These are phyloP conservation scores for Brienomyrus brachyistius DNA, from an alignment of 2,113 vertebrate genomes.

Conservation along the genomic window DNA sequence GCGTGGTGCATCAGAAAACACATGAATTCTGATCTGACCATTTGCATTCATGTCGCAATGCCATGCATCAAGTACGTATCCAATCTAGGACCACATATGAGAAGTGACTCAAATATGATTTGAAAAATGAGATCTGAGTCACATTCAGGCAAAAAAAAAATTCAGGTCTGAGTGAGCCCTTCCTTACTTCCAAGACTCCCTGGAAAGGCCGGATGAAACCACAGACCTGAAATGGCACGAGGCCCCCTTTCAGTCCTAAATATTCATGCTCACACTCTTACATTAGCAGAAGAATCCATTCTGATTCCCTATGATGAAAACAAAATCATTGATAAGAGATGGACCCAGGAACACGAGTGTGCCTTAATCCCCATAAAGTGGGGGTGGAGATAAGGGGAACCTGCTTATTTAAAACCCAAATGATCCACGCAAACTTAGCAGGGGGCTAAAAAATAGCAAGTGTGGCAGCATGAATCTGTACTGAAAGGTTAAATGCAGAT, in stretches of 20 bases:
- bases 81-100: neutral
- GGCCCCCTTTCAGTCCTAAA: neutral
- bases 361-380: neutral
- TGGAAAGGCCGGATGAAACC: neutral
- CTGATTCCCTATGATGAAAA: neutral
- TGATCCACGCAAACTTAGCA: neutral
- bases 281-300: neutral
- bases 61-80: neutral
- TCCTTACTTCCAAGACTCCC: neutral
- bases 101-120: neutral
- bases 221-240: neutral
- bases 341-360: neutral
- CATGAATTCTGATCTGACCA: neutral
- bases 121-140: neutral
- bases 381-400: neutral
- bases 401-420: neutral
- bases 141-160: neutral
- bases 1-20: neutral
- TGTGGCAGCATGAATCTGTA: neutral
- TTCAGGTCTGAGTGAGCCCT: neutral
- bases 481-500: neutral
- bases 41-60: neutral
- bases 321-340: neutral
- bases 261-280: neutral
- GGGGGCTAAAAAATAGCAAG: neutral